Evolutionary conservation across 1,140 invertebrate genomes (phyloP).

Genomic region (Drosophila santomea): DNA sequence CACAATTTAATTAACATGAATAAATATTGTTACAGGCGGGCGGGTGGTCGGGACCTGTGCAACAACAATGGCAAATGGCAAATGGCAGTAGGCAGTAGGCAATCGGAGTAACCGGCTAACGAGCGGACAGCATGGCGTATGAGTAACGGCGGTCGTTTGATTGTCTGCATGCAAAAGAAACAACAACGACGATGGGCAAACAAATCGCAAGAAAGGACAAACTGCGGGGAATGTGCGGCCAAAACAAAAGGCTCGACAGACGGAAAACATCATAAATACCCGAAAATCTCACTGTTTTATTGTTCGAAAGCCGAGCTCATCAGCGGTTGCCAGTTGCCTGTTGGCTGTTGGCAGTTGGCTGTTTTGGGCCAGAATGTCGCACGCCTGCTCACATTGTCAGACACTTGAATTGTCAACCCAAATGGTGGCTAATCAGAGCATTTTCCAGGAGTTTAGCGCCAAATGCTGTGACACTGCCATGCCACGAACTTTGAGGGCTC

Average conservation of each 20-base stretch:
- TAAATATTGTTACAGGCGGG: conserved; percentile 82
- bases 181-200: conserved; percentile 71
- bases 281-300: conserved; percentile 74
- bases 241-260: conserved; percentile 63
- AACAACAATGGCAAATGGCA: conserved; percentile 34
- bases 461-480: conserved; percentile 50
- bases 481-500: conserved; percentile 17
- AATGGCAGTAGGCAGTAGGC: conserved; percentile 10
- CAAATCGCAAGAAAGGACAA: conserved; percentile 67
- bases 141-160: conserved; percentile 67
- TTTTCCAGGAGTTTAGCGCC: conserved; percentile 64
- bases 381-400: conserved; percentile 33
- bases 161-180: conserved; percentile 63
- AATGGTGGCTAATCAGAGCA: conserved; percentile 67
- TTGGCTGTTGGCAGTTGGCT: background rate
- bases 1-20: conserved; percentile 85
- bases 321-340: conserved; percentile 37
- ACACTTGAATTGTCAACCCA: conserved; percentile 47
- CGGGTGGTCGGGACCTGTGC: conserved; percentile 35
- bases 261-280: conserved; percentile 75
- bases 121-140: conserved; percentile 76
- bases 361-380: conserved; percentile 24
- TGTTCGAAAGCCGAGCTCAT: conserved; percentile 79
- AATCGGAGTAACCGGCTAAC: conserved; percentile 69
- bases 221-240: conserved; percentile 6